Evolutionary conservation across 2,888 invertebrate genomes (phyloP).

Genomic region (Aquatica leii): DNA sequence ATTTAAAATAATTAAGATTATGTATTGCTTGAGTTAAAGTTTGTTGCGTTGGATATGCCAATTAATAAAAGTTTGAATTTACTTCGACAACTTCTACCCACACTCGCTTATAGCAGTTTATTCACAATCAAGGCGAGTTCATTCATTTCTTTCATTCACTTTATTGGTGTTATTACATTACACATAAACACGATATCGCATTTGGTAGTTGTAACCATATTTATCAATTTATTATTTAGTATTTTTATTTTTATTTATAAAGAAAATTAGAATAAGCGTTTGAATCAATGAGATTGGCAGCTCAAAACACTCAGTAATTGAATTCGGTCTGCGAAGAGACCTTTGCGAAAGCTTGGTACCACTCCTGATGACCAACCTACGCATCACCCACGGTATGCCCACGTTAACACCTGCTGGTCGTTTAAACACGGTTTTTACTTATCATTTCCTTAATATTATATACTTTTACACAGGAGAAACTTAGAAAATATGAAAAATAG

Average conservation of each 20-base stretch:
- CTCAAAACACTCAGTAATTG: too few relatives aligned
- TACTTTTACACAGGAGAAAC: too few relatives aligned
- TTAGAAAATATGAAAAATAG: too few relatives aligned
- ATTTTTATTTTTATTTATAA: too few relatives aligned
- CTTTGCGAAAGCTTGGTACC: constrained; percentile 28
- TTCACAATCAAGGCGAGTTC: constrained; percentile 21
- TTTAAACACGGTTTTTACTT: constrained; percentile 20
- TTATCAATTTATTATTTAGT: too few relatives aligned
- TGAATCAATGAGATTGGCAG: too few relatives aligned
- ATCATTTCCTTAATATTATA: constrained; percentile 24
- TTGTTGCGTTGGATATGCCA: constrained; percentile 1
- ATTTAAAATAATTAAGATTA: too few relatives aligned
- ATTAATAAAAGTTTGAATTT: constrained; percentile 27
- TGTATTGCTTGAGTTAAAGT: too few relatives aligned
- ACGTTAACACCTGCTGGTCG: constrained; percentile 31
- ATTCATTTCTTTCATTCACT: constrained; percentile 24
- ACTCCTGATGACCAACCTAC: constrained; percentile 25
- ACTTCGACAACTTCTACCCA: constrained; percentile 24
- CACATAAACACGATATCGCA: too few relatives aligned
- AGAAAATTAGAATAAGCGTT: too few relatives aligned
- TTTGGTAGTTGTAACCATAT: too few relatives aligned
- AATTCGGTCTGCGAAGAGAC: not conserved
- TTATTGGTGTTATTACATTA: not conserved
- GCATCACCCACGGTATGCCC: constrained; percentile 27
- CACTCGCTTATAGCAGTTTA: constrained; percentile 15